A percentile compares a stretch with the other conserved stretches of the same genome.
Evolutionary conservation across 2,113 vertebrate genomes (phyloP).

Genomic region (Daboia siamensis): DNA sequence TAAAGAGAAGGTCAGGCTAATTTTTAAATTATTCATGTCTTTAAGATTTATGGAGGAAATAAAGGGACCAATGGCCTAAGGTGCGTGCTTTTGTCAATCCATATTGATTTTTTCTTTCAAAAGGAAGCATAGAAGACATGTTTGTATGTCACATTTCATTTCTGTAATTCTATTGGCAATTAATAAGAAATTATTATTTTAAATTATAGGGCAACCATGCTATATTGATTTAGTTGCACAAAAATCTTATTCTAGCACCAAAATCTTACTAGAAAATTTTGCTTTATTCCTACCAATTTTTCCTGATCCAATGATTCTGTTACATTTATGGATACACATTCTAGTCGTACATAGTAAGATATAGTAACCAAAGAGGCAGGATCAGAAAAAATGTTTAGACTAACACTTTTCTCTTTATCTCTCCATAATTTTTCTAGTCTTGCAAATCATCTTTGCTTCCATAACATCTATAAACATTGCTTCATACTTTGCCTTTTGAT

Average conservation of each 20-base stretch:
- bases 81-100: background rate
- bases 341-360: background rate
- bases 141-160: background rate
- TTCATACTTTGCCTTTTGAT: background rate
- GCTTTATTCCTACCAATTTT: background rate
- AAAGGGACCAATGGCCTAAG: background rate
- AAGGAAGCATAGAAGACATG: background rate
- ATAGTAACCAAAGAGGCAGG: background rate
- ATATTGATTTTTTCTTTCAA: background rate
- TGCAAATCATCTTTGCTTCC: background rate
- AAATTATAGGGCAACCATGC: background rate
- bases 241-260: background rate
- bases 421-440: background rate
- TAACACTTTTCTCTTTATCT: background rate
- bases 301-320: background rate
- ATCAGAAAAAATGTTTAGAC: background rate
- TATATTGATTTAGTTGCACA: background rate
- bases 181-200: background rate
- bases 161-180: background rate
- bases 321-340: background rate
- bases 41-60: background rate
- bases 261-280: background rate
- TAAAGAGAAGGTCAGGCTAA: background rate
- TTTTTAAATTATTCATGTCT: background rate
- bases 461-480: background rate